Evolutionary conservation across 2,113 vertebrate genomes (phyloP).

Genomic region (Myotis davidii): DNA sequence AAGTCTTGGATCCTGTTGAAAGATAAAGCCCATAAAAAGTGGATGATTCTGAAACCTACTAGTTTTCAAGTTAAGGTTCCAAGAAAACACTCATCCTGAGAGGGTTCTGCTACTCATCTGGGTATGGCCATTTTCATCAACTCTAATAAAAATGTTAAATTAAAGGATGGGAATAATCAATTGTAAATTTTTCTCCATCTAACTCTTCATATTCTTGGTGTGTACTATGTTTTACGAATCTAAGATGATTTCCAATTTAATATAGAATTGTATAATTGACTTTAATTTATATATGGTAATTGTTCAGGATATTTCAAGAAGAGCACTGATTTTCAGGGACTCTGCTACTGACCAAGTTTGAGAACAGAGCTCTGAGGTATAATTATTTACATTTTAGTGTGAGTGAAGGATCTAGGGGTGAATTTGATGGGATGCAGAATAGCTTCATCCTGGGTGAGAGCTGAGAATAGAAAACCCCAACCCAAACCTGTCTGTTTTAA

Average conservation of each 20-base stretch:
- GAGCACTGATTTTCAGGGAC: background rate
- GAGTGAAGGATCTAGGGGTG: background rate
- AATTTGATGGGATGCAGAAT: conserved; percentile 22
- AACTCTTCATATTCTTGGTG: background rate
- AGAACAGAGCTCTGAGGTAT: background rate
- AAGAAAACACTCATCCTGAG: background rate
- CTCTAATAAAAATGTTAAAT: background rate
- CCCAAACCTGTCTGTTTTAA: background rate
- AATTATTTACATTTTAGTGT: conserved; percentile 40
- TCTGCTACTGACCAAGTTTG: background rate
- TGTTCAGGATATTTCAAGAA: conserved; percentile 30
- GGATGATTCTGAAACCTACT: background rate
- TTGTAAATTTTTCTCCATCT: background rate
- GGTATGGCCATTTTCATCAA: background rate
- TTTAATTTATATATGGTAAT: conserved; percentile 8
- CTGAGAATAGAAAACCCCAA: background rate
- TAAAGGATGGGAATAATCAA: background rate
- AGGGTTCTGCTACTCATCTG: background rate
- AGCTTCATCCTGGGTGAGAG: conserved; percentile 15
- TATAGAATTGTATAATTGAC: background rate
- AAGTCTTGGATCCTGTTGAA: conserved; percentile 19
- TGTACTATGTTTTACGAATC: background rate
- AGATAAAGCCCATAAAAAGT: background rate
- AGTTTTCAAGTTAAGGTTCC: conserved; percentile 12
- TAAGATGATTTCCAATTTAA: conserved; percentile 27